phyloP scores from a whole-genome alignment of 2,888 invertebrate species.

The Hydriomena furcata region DNA sequence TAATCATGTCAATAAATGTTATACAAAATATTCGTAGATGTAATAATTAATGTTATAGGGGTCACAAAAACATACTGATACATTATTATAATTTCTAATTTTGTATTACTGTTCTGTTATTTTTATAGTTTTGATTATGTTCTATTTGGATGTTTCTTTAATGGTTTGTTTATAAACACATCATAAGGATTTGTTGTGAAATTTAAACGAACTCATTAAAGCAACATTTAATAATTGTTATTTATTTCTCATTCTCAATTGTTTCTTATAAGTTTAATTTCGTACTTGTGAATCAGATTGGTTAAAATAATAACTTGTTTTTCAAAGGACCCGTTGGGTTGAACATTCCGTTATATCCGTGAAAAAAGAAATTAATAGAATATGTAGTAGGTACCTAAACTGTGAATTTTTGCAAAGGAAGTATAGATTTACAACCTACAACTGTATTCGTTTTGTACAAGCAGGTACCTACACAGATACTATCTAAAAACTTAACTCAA shows the following conservation, averaged over 20 bases:
- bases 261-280: constrained; percentile 23
- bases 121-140: constrained; percentile 14
- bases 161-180: neutral
- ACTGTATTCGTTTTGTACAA: no score
- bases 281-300: constrained; percentile 14
- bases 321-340: constrained; percentile 24
- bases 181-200: neutral
- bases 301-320: constrained; percentile 13
- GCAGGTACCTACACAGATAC: no score
- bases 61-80: constrained; percentile 38
- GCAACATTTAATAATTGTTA: constrained; percentile 17
- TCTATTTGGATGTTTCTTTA: constrained; percentile 14
- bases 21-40: constrained; percentile 32
- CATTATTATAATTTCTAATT: constrained; percentile 26
- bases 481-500: no score
- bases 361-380: no score
- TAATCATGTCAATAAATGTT: constrained; percentile 30
- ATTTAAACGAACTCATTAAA: neutral
- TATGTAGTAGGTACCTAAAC: no score
- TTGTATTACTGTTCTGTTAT: constrained; percentile 25
- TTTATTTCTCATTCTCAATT: constrained; percentile 24
- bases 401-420: no score
- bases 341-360: constrained; percentile 8
- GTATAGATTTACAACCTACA: no score
- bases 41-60: constrained; percentile 39